A percentile compares a stretch with the other conserved stretches of the same genome.
These are phyloP conservation scores for Lymantria monacha DNA, from an alignment of 2,888 invertebrate genomes.

Conservation along the genomic window DNA sequence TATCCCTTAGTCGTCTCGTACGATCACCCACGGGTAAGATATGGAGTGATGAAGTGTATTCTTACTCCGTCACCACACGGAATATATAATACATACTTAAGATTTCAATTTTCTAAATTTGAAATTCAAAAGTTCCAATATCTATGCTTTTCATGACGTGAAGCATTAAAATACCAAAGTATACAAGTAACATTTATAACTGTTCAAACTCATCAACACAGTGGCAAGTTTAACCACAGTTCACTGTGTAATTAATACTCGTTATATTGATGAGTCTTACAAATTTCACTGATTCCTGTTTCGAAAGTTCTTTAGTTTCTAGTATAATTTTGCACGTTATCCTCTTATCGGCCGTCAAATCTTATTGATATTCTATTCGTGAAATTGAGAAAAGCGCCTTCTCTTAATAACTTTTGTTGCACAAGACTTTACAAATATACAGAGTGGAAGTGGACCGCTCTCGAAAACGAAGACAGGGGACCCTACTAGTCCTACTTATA, in stretches of 20 bases:
- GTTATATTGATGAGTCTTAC: slow-evolving; percentile 6
- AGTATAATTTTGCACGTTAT: slow-evolving; percentile 9
- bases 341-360: neutral
- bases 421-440: too few relatives aligned
- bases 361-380: neutral
- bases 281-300: slow-evolving; percentile 10
- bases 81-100: too few relatives aligned
- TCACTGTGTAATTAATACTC: slow-evolving; percentile 8
- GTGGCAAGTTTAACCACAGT: slow-evolving; percentile 4
- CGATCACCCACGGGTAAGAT: too few relatives aligned
- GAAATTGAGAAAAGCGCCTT: neutral
- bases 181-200: neutral
- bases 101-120: too few relatives aligned
- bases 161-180: neutral
- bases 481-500: too few relatives aligned
- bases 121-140: too few relatives aligned
- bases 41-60: too few relatives aligned
- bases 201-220: slow-evolving; percentile 1
- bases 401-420: too few relatives aligned
- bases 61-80: too few relatives aligned
- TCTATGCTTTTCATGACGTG: neutral
- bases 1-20: too few relatives aligned
- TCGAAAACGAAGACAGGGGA: too few relatives aligned
- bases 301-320: slow-evolving; percentile 5
- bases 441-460: too few relatives aligned